These are phyloP conservation scores for Resseliella maxima DNA, from an alignment of 2,888 invertebrate genomes.

Conservation along the genomic window DNA sequence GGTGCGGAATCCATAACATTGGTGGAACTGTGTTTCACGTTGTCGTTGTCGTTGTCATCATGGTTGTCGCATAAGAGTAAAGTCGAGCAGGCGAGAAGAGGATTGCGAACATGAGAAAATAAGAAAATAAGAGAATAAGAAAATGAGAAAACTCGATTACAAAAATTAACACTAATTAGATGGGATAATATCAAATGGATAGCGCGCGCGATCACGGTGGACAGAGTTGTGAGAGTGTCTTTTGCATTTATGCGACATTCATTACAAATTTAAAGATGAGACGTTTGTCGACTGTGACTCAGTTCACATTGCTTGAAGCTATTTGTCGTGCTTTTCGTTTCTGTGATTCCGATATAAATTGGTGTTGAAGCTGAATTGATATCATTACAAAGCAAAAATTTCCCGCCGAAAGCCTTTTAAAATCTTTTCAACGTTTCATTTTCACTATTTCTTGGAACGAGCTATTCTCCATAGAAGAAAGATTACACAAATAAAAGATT, in stretches of 20 bases:
- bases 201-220: background rate
- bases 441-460: background rate
- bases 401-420: background rate
- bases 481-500: slow-evolving; percentile 30
- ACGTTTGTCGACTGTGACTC: background rate
- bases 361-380: background rate
- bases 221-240: background rate
- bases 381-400: background rate
- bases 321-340: background rate
- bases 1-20: slow-evolving; percentile 87
- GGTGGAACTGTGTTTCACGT: slow-evolving; percentile 95
- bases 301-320: background rate
- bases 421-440: slow-evolving; percentile 6
- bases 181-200: slow-evolving; percentile 12
- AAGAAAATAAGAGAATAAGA: background rate
- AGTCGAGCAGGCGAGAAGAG: background rate
- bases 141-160: slow-evolving; percentile 22
- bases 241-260: slow-evolving; percentile 32
- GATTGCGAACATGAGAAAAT: background rate
- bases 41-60: too few relatives aligned
- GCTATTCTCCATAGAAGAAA: background rate
- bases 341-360: background rate
- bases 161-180: slow-evolving; percentile 55
- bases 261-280: slow-evolving; percentile 9
- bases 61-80: background rate